Conservation (phyloP, 1,140 invertebrate genomes). For the Subanguina moxae region DNA sequence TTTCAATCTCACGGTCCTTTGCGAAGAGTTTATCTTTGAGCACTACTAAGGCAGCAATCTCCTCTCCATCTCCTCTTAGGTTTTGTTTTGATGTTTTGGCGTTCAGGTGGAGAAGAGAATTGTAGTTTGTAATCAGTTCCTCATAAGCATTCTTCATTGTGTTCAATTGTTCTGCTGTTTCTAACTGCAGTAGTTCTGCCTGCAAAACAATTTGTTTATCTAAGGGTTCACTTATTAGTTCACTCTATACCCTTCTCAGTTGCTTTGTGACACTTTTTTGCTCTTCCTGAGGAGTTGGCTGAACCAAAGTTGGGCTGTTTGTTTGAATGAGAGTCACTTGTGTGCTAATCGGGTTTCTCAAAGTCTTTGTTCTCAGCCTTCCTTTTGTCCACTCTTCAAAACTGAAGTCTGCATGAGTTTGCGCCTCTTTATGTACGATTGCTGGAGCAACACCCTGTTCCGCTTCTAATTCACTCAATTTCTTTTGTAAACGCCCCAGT, state of each 20-base stretch:
- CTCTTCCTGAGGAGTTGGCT: slow-evolving; percentile 4
- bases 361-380: background rate
- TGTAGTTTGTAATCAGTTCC: slow-evolving; percentile 20
- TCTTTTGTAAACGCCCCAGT: slow-evolving; percentile 4
- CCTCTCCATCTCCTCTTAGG: background rate
- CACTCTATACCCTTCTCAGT: slow-evolving; percentile 17
- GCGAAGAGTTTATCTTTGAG: slow-evolving; percentile 4
- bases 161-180: slow-evolving; percentile 23
- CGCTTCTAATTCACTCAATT: background rate
- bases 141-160: slow-evolving; percentile 9
- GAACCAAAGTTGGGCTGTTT: background rate
- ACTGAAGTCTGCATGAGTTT: background rate
- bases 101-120: slow-evolving; percentile 10
- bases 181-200: slow-evolving; percentile 23
- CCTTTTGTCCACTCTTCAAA: background rate
- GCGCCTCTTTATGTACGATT: background rate
- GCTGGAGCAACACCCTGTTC: background rate
- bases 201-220: background rate
- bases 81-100: slow-evolving; percentile 4
- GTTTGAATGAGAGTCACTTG: background rate
- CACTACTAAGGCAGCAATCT: slow-evolving; percentile 10
- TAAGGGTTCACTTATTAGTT: background rate
- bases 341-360: background rate
- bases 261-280: slow-evolving; percentile 12
- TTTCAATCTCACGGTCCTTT: slow-evolving; percentile 13